Percentiles rank a stretch among this genome's conserved stretches.
These are phyloP conservation scores for Campylorhamphus procurvoides DNA, from an alignment of 2,113 vertebrate genomes.

Conservation along the genomic window DNA sequence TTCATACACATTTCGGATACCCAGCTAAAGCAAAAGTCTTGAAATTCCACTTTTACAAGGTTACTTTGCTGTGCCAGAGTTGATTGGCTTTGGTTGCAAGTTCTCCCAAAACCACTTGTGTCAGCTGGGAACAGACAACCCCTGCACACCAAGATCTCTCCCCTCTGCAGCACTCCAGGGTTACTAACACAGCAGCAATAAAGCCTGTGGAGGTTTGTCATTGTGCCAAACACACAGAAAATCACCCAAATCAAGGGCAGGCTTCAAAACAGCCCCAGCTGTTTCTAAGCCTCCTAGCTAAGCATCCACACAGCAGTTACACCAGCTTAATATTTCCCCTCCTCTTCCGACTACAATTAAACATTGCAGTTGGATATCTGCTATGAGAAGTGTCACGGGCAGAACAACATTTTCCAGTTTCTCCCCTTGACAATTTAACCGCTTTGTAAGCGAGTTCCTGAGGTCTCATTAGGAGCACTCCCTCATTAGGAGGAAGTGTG, in stretches of 20 bases:
- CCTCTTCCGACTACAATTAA: not conserved
- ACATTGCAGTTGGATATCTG: not conserved
- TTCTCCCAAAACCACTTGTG: not conserved
- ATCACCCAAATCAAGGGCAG: not conserved
- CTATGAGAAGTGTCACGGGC: not conserved
- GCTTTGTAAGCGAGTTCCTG: not conserved
- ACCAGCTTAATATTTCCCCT: not conserved
- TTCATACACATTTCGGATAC: not conserved
- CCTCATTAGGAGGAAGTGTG: not conserved
- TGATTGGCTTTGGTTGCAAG: not conserved
- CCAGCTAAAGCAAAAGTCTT: not conserved
- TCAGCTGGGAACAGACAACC: not conserved
- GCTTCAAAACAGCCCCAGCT: not conserved
- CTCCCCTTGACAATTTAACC: not conserved
- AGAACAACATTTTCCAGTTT: not conserved
- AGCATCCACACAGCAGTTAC: not conserved
- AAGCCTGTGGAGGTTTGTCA: not conserved
- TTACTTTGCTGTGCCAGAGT: not conserved
- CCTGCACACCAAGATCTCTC: not conserved
- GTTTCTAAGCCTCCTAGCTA: not conserved
- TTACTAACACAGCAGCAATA: not conserved
- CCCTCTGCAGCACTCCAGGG: not conserved
- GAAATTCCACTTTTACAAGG: not conserved
- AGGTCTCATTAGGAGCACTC: not conserved
- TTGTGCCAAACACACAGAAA: not conserved